Conservation (phyloP, 2,797 vertebrate species). For the Loris lydekkerianus region DNA sequence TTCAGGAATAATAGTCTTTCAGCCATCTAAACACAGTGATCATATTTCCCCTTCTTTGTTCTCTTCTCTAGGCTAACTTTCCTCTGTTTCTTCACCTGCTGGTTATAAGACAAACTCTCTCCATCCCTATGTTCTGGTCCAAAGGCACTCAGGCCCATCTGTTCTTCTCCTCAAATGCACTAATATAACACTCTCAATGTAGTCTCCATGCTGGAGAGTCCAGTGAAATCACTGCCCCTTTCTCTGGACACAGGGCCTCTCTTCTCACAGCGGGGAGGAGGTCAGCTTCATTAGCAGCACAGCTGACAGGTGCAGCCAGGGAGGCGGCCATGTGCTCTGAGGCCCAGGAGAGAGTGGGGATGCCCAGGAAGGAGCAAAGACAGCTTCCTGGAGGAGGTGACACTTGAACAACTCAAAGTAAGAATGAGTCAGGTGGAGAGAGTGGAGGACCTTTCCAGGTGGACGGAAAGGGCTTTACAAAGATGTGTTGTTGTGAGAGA, state of each 20-base stretch:
- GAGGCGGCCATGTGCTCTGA: neutral
- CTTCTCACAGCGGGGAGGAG: neutral
- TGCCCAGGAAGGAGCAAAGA: neutral
- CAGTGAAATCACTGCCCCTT: neutral
- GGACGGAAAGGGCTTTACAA: conserved; percentile 20
- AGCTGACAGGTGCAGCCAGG: neutral
- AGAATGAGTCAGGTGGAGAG: neutral
- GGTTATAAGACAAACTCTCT: neutral
- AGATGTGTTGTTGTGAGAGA: neutral
- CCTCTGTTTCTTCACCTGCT: neutral
- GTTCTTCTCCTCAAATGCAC: neutral
- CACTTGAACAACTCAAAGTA: neutral
- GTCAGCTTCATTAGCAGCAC: neutral
- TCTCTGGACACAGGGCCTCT: neutral
- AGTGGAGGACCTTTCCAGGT: neutral
- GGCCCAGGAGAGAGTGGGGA: neutral
- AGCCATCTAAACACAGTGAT: neutral
- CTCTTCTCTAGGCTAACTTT: neutral
- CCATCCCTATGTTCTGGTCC: neutral
- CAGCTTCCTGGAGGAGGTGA: conserved; percentile 21
- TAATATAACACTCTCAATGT: neutral
- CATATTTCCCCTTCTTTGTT: neutral
- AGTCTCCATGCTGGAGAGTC: neutral
- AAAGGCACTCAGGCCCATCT: neutral
- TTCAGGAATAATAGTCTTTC: conserved; percentile 1